Base-by-base conservation (phyloP, 2,888 invertebrate species). In the Leptodirus hochenwartii region DNA sequence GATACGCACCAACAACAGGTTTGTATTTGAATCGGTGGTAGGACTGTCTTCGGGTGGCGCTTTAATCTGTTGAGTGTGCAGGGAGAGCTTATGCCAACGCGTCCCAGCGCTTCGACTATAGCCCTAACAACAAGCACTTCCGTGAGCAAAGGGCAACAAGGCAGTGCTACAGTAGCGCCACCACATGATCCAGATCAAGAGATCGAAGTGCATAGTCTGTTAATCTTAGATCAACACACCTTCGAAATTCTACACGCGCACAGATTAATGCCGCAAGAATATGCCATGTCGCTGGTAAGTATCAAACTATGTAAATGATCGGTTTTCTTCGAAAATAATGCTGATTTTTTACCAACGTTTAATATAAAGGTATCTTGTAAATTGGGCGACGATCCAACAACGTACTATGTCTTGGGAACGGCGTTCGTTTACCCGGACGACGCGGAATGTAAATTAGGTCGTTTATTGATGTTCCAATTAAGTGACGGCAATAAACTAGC, bases 221-320 rank as follows among this genome's bases (percentile, higher is more conserved):
- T 96, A 15, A 63, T 96, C 28, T 74, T 96, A 34, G 91, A 96
- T 61, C 90, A 93, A 48, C 88, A 95, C 55, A 95, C 93, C 0
- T 95, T 95, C 54, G 93, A 95, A 62, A 90, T 95, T 11, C 59
- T 95, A 22, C 93, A 95, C 57, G 79, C 90, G 1, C 91, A 95
- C 56, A 88, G 91, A 46, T 69, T 98, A 45, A 74, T 80, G 68
- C 70, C 78, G 6, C 77, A 75, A 39, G 98, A 98, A 57, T 87
- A 80, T 51, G 88, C 85, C 8, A 67, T 90, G 54, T 84, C 90
- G 15, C 60, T 96, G 31, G 79, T n/a, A n/a, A n/a, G n/a, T n/a
- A n/a, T n/a, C n/a, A n/a, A n/a, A n/a, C n/a, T n/a, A n/a, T n/a
- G n/a, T n/a, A n/a, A n/a, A n/a, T n/a, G n/a, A n/a, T n/a, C n/a